Percentiles rank a stretch among this genome's conserved stretches.
These are phyloP conservation scores for Xestia xanthographa DNA, from an alignment of 2,888 invertebrate genomes.

Conservation along the genomic window DNA sequence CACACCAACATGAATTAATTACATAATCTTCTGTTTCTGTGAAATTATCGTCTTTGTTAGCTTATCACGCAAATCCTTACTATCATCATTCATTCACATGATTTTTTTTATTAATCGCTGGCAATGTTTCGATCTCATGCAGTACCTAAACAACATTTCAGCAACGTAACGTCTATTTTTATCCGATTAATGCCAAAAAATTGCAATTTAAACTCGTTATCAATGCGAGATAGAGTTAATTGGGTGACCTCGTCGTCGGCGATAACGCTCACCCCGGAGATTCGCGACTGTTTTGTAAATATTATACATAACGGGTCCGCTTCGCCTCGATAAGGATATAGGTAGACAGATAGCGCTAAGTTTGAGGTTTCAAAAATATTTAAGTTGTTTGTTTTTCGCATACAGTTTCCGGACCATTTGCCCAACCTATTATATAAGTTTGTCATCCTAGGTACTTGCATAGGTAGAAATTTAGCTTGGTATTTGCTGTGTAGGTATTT, in stretches of 20 bases:
- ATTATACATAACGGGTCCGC: slow-evolving; percentile 58
- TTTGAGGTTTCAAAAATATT: too few species aligned
- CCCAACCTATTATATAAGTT: too few species aligned
- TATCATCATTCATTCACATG: slow-evolving; percentile 7
- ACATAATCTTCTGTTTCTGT: slow-evolving; percentile 36
- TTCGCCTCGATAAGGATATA: slow-evolving; percentile 60
- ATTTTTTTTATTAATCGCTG: slow-evolving; percentile 19
- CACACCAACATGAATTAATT: slow-evolving; percentile 42
- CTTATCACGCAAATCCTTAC: slow-evolving; percentile 22
- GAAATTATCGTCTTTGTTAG: slow-evolving; percentile 25
- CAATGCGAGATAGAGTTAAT: slow-evolving; percentile 68
- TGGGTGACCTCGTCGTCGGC: slow-evolving; percentile 67
- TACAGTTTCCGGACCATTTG: too few species aligned
- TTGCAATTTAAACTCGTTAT: slow-evolving; percentile 66
- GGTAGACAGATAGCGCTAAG: too few species aligned
- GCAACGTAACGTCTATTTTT: slow-evolving; percentile 57
- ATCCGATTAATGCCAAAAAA: slow-evolving; percentile 66
- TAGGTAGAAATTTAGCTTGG: too few species aligned
- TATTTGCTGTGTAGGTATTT: too few species aligned
- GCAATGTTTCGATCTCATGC: slow-evolving; percentile 7
- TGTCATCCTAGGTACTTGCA: too few species aligned
- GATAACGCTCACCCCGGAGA: slow-evolving; percentile 63
- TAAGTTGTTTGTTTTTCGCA: too few species aligned
- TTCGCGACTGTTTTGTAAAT: slow-evolving; percentile 67
- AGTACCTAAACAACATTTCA: slow-evolving; percentile 36